Conservation (phyloP, 2,888 invertebrate species). For the Orchesella flavescens region DNA sequence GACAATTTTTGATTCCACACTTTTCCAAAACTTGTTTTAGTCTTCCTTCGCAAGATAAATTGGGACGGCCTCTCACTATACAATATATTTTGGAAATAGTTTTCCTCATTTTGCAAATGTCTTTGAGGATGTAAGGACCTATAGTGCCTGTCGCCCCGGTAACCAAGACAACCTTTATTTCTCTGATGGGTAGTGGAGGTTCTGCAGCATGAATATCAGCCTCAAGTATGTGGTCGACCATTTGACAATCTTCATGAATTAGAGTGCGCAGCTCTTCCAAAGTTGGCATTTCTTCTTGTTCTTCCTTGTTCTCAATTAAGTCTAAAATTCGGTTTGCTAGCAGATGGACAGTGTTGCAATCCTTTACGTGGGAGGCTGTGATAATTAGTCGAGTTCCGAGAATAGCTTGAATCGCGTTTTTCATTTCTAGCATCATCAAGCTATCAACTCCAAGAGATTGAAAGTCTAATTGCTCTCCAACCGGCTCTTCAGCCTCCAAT, state of each 20-base stretch:
- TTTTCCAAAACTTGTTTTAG: not conserved
- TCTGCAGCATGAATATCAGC: too few relatives aligned
- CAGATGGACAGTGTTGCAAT: too few relatives aligned
- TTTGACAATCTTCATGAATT: not conserved
- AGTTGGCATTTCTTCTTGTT: too few relatives aligned
- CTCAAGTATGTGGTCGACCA: too few relatives aligned
- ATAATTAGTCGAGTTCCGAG: not conserved
- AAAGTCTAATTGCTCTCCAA: constrained; percentile 56
- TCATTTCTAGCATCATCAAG: constrained; percentile 65
- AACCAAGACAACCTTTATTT: too few relatives aligned
- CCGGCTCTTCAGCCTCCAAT: constrained; percentile 37
- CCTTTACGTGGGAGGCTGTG: too few relatives aligned
- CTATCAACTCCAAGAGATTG: constrained; percentile 58
- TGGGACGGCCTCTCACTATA: constrained; percentile 25
- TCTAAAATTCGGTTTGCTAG: too few relatives aligned
- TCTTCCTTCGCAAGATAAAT: not conserved
- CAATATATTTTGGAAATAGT: constrained; percentile 34
- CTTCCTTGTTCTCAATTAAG: too few relatives aligned
- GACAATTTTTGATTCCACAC: not conserved
- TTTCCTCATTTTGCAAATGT: constrained; percentile 17
- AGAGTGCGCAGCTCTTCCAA: not conserved
- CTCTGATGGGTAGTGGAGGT: not conserved
- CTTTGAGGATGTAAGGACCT: not conserved
- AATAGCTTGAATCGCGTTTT: constrained; percentile 40
- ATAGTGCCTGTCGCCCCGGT: too few relatives aligned